Base-by-base conservation (phyloP, 2,888 invertebrate genomes). In the Morpho achilles region DNA sequence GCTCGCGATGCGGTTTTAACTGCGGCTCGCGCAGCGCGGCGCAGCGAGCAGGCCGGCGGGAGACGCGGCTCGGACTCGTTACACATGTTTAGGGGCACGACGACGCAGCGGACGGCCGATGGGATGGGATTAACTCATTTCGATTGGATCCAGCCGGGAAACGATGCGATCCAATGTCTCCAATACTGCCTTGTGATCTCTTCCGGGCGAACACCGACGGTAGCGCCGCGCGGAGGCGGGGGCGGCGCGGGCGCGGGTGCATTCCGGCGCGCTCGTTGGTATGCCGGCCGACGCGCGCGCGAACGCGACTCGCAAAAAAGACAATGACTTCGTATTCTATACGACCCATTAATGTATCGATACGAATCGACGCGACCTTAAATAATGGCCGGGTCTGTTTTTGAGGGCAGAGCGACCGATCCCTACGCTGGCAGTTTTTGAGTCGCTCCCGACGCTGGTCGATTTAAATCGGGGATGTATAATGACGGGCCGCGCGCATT, bases 271-370 rank as follows among this genome's bases (percentile, higher is more conserved):
- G 71, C 72, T 86, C 76, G 80, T 87, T 87, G 79, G 77, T 84
- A 89, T 89, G 82, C 87, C 75, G 80, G 64, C 62, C 72, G 77
- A 76, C 71, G 77, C 76, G 78, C 79, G 77, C 82, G 80, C 83
- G 76, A 77, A 79, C 77, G 62, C 71, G 76, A 77, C 83, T 77
- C 78, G 84, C 84, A 59, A 87, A 87, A 85, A 87, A 85, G 77
- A 87, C 87, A 84, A 86, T 83, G 84, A 82, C 81, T 82, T 73
- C 77, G 81, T 83, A 87, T 85, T 83, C 83, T 84, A 86, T 85
- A 80, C 77, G 82, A 80, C 79, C 80, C 81, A 82, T 82, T 82
- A 79, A 77, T 74, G 82, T 75, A 83, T 84, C 77, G 87, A 82
- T 82, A 75, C 79, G 78, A 78, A 74, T 75, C 75, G 73, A 69